Evolutionary conservation across 2,888 invertebrate genomes (phyloP).

Genomic region (Tipula helvola): DNA sequence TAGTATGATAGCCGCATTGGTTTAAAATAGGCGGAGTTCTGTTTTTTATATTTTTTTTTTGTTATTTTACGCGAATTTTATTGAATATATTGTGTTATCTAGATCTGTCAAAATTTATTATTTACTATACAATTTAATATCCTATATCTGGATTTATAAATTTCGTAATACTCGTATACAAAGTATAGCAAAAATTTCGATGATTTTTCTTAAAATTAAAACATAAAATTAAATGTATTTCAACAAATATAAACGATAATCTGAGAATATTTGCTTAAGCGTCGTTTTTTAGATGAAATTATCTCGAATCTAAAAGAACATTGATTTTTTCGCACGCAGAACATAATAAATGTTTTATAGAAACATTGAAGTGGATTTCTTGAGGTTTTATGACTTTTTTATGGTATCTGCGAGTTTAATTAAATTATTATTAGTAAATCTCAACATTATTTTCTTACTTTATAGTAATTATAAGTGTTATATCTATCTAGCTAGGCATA

Average conservation of each 20-base stretch:
- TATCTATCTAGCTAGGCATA: no score
- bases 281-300: neutral
- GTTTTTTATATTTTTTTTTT: neutral
- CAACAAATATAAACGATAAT: neutral
- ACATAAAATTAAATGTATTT: neutral
- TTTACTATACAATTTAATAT: neutral
- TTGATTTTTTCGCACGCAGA: neutral
- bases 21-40: constrained; percentile 4
- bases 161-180: neutral
- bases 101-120: neutral
- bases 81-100: neutral
- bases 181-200: neutral
- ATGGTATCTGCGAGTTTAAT: no score
- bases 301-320: neutral
- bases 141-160: neutral
- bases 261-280: neutral
- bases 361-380: neutral
- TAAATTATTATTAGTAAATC: no score
- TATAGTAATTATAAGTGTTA: no score
- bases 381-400: no score
- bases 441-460: no score
- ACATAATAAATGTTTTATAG: neutral
- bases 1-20: neutral
- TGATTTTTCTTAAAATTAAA: neutral
- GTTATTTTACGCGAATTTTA: neutral